phyloP scores from a whole-genome alignment of 2,888 invertebrate species.

The Sphaerophoria taeniata region DNA sequence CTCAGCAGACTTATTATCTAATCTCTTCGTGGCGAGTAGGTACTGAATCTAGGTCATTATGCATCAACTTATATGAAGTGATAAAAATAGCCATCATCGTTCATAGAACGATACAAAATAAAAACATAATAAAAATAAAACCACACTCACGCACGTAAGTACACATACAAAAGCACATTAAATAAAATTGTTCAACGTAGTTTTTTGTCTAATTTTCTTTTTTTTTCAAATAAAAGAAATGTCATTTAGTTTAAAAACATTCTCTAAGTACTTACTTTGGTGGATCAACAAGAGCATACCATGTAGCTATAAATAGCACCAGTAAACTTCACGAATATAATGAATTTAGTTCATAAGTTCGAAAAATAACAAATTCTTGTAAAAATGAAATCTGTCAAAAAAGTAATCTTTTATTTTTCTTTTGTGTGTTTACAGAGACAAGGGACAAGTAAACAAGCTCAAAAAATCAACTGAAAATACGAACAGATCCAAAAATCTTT shows the following conservation, averaged over 20 bases:
- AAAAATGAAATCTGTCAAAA: neutral
- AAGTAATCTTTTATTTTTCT: constrained; percentile 13
- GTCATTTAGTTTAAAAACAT: constrained; percentile 55
- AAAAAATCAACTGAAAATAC: constrained; percentile 56
- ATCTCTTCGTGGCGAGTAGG: constrained; percentile 67
- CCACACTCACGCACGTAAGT: constrained; percentile 38
- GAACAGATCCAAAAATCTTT: constrained; percentile 55
- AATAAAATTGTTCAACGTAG: constrained; percentile 48
- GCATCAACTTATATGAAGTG: constrained; percentile 74
- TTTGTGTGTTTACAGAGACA: constrained; percentile 64
- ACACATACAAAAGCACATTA: constrained; percentile 13
- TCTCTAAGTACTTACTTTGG: constrained; percentile 37
- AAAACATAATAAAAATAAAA: too few species aligned
- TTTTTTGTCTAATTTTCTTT: neutral
- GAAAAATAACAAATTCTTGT: constrained; percentile 12
- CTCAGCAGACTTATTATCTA: constrained; percentile 74
- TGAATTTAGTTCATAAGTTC: constrained; percentile 71
- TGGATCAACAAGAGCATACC: too few species aligned
- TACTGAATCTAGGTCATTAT: constrained; percentile 74
- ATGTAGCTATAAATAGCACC: constrained; percentile 66
- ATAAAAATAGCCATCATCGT: constrained; percentile 70
- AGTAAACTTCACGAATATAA: constrained; percentile 67
- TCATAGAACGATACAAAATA: constrained; percentile 51
- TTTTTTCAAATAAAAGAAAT: constrained; percentile 59
- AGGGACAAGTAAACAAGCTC: constrained; percentile 41